These are phyloP conservation scores for Smutsia gigantea DNA, from an alignment of 2,797 vertebrate genomes.

Conservation along the genomic window DNA sequence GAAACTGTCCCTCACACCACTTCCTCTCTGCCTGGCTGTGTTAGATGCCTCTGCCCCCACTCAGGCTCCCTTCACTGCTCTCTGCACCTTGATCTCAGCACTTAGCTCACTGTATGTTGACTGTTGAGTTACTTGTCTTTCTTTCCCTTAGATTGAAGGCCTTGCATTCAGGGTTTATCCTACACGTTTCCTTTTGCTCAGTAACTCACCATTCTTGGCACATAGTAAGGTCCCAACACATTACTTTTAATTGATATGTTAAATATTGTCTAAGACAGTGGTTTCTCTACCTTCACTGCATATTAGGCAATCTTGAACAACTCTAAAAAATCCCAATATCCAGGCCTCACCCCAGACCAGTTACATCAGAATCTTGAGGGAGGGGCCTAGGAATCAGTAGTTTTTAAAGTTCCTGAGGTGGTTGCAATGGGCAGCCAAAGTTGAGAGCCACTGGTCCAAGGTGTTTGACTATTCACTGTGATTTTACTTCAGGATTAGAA, in stretches of 20 bases:
- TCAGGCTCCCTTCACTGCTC: neutral
- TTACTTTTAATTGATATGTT: slow-evolving; percentile 12
- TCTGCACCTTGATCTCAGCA: neutral
- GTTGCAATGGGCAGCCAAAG: neutral
- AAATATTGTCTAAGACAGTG: neutral
- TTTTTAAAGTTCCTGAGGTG: slow-evolving; percentile 31
- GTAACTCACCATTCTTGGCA: slow-evolving; percentile 22
- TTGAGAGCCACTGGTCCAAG: neutral
- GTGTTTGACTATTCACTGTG: neutral
- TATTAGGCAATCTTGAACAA: neutral
- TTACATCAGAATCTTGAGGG: neutral
- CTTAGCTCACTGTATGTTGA: neutral
- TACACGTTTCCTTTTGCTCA: neutral
- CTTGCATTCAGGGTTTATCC: neutral
- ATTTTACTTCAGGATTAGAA: slow-evolving; percentile 22
- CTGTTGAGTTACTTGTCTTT: neutral
- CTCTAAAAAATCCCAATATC: neutral
- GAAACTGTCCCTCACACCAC: neutral
- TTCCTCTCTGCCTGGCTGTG: neutral
- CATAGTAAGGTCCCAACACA: neutral
- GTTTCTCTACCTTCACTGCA: neutral
- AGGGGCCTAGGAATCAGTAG: neutral
- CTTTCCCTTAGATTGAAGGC: neutral
- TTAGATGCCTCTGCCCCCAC: neutral
- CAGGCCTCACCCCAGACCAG: neutral